Percentiles rank a stretch among this genome's conserved stretches.
phyloP scores from a whole-genome alignment of 2,797 vertebrate genomes.

The Leptodactylus fallax region DNA sequence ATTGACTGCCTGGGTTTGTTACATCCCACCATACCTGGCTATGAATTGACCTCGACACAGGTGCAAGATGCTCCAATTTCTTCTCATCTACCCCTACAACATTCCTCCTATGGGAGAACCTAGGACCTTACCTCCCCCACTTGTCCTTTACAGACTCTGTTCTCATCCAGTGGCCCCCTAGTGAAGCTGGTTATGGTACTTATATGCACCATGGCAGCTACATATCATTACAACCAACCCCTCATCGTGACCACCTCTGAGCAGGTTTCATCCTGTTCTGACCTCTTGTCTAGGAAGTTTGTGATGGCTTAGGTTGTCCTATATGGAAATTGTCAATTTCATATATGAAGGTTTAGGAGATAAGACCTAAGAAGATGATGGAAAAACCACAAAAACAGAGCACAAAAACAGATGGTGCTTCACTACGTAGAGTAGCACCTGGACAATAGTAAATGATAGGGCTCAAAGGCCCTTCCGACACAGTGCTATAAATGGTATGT shows the following conservation, averaged over 20 bases:
- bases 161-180: too few relatives aligned
- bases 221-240: neutral
- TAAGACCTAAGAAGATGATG: neutral
- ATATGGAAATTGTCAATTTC: neutral
- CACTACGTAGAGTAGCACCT: neutral
- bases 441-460: too few relatives aligned
- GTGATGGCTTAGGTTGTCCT: neutral
- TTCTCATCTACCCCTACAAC: neutral
- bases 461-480: too few relatives aligned
- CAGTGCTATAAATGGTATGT: too few relatives aligned
- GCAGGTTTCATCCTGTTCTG: neutral
- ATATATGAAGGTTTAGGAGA: neutral
- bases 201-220: too few relatives aligned
- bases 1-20: neutral
- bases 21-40: conserved; percentile 6
- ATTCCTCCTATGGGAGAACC: neutral
- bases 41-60: conserved; percentile 5
- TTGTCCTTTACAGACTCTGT: too few relatives aligned
- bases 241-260: neutral
- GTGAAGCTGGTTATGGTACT: too few relatives aligned
- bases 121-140: neutral
- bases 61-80: conserved; percentile 52
- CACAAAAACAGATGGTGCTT: neutral
- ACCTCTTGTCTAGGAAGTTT: too few relatives aligned
- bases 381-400: neutral